Evolutionary conservation across 1,140 invertebrate genomes (phyloP).

Genomic region (Megathymus violae): DNA sequence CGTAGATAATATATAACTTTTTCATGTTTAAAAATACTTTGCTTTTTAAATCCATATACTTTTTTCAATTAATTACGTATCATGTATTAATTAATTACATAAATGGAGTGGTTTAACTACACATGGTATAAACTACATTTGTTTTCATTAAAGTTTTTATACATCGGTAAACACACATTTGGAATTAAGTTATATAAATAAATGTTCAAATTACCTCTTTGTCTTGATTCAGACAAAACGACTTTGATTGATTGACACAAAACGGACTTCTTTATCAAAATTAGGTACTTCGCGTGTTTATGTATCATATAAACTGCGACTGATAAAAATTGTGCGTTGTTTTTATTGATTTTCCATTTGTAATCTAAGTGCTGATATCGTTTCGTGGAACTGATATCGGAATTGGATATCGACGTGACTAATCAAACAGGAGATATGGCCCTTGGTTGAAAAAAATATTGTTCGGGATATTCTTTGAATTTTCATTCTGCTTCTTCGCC

Average conservation of each 20-base stretch:
- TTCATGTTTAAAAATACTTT: no score
- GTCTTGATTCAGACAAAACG: conserved; percentile 12
- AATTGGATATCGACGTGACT: conserved; percentile 14
- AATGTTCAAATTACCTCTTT: conserved; percentile 12
- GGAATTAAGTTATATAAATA: no score
- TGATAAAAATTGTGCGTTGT: conserved; percentile 31
- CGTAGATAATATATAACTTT: no score
- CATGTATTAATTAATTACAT: no score
- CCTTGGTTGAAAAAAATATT: neutral
- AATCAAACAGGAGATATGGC: conserved; percentile 6
- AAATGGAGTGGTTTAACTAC: no score
- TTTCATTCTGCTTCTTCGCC: no score
- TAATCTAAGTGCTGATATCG: conserved; percentile 32
- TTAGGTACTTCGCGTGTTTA: conserved; percentile 30
- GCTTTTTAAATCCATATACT: no score
- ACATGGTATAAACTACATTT: no score
- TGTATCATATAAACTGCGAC: conserved; percentile 34
- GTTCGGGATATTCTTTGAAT: neutral
- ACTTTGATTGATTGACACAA: no score
- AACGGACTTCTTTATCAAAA: conserved; percentile 14
- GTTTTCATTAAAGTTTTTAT: no score
- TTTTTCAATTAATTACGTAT: no score
- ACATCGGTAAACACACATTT: no score
- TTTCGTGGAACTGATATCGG: conserved; percentile 28
- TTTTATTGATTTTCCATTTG: conserved; percentile 35